Evolutionary conservation across 2,113 vertebrate genomes (phyloP).

Genomic region (Caloenas nicobarica): DNA sequence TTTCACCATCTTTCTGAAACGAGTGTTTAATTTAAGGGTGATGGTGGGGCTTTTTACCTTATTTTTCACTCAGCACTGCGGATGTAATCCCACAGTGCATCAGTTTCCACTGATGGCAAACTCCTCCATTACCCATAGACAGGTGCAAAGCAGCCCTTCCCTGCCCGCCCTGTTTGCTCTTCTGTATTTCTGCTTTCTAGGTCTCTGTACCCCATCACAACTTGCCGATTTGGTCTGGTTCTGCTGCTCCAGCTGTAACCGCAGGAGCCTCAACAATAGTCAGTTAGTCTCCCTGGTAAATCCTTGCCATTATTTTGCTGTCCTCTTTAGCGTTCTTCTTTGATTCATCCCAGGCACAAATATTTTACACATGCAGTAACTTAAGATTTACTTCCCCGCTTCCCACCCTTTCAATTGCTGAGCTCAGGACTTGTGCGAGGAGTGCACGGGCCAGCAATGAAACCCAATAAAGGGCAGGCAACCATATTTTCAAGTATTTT

Average conservation of each 20-base stretch:
- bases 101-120: not conserved
- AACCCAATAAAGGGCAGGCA: not conserved
- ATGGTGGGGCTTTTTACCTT: not conserved
- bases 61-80: not conserved
- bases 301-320: not conserved
- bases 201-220: not conserved
- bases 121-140: accelerated
- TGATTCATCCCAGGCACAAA: accelerated
- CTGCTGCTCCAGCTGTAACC: not conserved
- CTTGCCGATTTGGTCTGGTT: not conserved
- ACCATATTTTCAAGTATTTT: not conserved
- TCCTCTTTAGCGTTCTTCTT: not conserved
- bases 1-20: not conserved
- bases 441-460: accelerated
- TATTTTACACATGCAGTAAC: not conserved
- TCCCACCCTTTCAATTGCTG: not conserved
- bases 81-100: not conserved
- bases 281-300: not conserved
- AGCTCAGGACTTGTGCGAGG: accelerated
- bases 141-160: not conserved
- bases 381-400: not conserved
- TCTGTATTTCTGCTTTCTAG: constrained; percentile 40
- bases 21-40: not conserved
- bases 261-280: not conserved
- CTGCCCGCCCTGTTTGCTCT: constrained; percentile 1